phyloP scores from a whole-genome alignment of 2,113 vertebrate species.

The Pelusios castaneus region DNA sequence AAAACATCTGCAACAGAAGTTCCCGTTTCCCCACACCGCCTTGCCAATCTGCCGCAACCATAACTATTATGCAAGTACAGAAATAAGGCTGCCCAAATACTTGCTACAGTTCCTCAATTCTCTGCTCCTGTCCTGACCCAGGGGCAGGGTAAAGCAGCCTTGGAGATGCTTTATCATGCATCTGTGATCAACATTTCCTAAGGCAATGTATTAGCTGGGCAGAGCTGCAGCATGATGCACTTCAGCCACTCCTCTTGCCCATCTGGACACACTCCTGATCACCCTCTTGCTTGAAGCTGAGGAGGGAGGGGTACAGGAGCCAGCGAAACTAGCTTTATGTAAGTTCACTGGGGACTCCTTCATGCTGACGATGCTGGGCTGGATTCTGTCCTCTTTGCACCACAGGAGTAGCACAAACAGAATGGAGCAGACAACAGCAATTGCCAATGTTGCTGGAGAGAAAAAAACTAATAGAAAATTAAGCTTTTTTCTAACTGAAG shows the following conservation, averaged over 20 bases:
- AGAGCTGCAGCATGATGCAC: background rate
- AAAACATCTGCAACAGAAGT: fast-evolving
- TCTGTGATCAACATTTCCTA: background rate
- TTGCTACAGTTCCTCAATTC: background rate
- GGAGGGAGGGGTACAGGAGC: background rate
- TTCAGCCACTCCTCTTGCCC: background rate
- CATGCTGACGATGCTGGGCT: background rate
- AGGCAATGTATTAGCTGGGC: background rate
- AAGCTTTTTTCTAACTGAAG: background rate
- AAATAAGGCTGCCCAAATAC: background rate
- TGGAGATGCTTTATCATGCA: background rate
- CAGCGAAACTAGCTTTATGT: background rate
- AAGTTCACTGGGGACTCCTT: background rate
- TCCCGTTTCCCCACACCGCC: background rate
- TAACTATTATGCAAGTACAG: background rate
- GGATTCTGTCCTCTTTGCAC: background rate
- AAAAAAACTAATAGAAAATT: background rate
- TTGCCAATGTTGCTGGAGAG: background rate
- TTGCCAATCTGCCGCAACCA: background rate
- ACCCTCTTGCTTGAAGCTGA: background rate
- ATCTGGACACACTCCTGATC: background rate
- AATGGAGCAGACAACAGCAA: background rate
- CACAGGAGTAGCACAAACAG: background rate
- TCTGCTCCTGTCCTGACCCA: background rate
- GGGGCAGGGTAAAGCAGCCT: background rate